phyloP scores from a whole-genome alignment of 2,888 invertebrate species.

The Tuberolachnus salignus region DNA sequence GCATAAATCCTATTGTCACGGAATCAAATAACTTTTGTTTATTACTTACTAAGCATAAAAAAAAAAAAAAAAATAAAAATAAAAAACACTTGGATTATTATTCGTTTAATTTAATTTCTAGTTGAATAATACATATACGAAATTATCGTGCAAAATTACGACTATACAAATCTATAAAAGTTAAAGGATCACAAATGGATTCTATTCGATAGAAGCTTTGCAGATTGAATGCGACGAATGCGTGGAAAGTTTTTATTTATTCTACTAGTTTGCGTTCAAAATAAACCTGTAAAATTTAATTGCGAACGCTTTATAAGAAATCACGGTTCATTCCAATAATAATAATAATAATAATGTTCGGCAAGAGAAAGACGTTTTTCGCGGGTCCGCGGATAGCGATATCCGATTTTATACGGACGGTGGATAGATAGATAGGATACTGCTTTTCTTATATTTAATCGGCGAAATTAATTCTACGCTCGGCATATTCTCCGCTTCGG shows the following conservation, averaged over 20 bases:
- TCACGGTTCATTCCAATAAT: not conserved
- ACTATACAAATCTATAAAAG: too few species aligned
- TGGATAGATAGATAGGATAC: not conserved
- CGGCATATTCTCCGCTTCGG: not conserved
- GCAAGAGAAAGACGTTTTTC: not conserved
- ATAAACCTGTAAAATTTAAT: not conserved
- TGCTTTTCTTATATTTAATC: constrained; percentile 9
- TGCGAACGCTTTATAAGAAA: not conserved
- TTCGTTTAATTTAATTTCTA: too few species aligned
- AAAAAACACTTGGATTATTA: too few species aligned
- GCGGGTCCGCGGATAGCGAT: not conserved
- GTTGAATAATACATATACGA: too few species aligned
- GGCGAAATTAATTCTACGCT: constrained; percentile 24
- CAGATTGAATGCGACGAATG: too few species aligned
- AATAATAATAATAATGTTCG: not conserved
- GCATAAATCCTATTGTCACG: too few species aligned
- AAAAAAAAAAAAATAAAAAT: too few species aligned
- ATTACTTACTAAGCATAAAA: too few species aligned
- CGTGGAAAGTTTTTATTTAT: not conserved
- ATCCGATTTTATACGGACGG: not conserved
- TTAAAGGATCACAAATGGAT: too few species aligned
- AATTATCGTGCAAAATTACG: too few species aligned
- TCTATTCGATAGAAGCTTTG: too few species aligned
- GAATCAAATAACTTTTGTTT: too few species aligned
- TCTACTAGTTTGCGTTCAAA: not conserved